phyloP scores from a whole-genome alignment of 2,113 vertebrate species.

The Formicarius rufipectus region DNA sequence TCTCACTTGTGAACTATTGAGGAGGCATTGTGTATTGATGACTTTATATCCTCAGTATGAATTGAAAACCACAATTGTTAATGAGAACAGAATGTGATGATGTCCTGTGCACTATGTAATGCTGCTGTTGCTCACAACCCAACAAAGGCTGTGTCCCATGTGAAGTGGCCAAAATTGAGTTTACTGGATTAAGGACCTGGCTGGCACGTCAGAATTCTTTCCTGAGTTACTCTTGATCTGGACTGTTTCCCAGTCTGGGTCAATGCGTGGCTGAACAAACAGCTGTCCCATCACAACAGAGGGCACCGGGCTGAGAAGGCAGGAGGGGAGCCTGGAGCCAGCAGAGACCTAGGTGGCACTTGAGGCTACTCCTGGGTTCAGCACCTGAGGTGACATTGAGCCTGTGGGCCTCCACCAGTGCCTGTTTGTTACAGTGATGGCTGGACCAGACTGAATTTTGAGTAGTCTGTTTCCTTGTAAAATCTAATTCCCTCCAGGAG shows the following conservation, averaged over 20 bases:
- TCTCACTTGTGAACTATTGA: background rate
- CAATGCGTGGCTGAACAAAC: background rate
- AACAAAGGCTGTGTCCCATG: background rate
- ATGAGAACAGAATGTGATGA: background rate
- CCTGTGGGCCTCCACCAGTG: rapidly evolving
- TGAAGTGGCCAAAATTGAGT: background rate
- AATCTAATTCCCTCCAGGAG: background rate
- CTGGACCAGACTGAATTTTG: background rate
- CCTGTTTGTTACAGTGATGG: background rate
- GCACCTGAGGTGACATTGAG: too few relatives aligned
- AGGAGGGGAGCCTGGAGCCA: background rate
- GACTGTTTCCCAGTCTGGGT: background rate
- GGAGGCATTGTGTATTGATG: background rate
- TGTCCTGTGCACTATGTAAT: background rate
- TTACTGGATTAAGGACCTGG: background rate
- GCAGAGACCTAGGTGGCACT: rapidly evolving
- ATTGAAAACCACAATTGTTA: rapidly evolving
- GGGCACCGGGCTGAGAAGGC: background rate
- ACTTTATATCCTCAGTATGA: background rate
- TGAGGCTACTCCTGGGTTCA: background rate
- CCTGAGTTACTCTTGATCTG: background rate
- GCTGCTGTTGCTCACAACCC: background rate
- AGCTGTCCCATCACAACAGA: background rate
- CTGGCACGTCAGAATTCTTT: background rate
- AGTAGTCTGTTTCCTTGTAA: background rate